Evolutionary conservation across 2,888 invertebrate species (phyloP), one percentile per base, ranked within the genome.

Genomic region (Hofmannophila pseudospretella): DNA sequence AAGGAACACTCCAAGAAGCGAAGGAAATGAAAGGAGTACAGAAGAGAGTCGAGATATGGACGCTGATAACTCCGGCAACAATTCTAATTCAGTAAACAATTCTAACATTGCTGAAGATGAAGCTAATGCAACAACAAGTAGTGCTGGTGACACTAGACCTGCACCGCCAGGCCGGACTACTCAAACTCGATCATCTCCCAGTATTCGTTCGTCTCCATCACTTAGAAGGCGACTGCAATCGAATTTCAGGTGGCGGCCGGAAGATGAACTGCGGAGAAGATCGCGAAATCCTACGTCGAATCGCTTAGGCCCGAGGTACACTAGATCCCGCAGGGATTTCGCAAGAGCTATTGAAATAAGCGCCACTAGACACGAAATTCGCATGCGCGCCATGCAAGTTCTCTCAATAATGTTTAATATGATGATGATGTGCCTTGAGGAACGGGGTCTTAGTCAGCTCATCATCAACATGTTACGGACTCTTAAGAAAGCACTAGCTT

Each of bases 351-450:
- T 84, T 34, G 84, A 84, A 60, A 72, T 84, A 19, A 78, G 75
- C 45, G 75, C 79, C 11, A 86, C 84, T 3, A 67, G 84, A 36
- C 81, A 84, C 49, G 81, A 81, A 51, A 80, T 88, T 42, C 76
- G 86, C n/a, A 78, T 84, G 75, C 66, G 86, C 36, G 87, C 86
- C 9, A 84, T 82, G 79, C 81, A 82, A 54, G 81, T 88, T 1
- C 54, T 88, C 11, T 82, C 86, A n/a, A 75, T 82, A 2, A 84
- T 88, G 82, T 87, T 88, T 46, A 82, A 85, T 45, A 82, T 85
- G 72, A 87, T 88, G 87, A 86, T 88, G 85, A 78, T 79, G 75
- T 87, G 88, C 43, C 63, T 86, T 19, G 85, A 86, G 44, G 84
- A 84, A 45, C 66, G 74, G 23, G 85, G 85, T 12, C 67, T 88